Evolutionary conservation across 2,888 invertebrate genomes (phyloP).

Genomic region (Rhogogaster chlorosoma): DNA sequence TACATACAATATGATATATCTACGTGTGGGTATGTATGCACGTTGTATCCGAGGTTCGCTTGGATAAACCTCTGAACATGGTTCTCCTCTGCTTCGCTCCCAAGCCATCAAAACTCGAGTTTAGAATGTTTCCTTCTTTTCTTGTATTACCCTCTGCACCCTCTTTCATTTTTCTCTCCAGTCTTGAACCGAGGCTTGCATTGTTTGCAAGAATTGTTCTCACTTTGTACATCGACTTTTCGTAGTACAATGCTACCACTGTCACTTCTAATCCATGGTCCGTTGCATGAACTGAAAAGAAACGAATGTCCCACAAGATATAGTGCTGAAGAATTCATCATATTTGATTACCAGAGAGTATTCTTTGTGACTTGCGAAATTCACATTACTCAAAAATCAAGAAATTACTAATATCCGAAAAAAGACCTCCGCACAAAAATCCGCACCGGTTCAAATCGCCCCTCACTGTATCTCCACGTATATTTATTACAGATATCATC

Average conservation of each 20-base stretch:
- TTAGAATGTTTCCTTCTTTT: constrained; percentile 15
- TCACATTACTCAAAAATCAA: not conserved
- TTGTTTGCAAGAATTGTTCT: constrained; percentile 34
- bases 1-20: not conserved
- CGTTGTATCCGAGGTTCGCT: not conserved
- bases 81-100: constrained; percentile 10
- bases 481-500: constrained; percentile 9
- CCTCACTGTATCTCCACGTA: not conserved
- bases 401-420: not conserved
- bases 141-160: not conserved
- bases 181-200: constrained; percentile 23
- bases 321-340: not conserved
- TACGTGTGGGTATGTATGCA: not conserved
- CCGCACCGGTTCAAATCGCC: not conserved
- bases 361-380: no score
- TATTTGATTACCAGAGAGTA: not conserved
- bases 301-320: not conserved
- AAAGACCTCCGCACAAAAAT: not conserved
- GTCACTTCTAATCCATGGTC: constrained; percentile 10
- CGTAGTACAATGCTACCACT: not conserved
- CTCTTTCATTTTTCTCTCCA: constrained; percentile 10
- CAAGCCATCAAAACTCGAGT: constrained; percentile 21
- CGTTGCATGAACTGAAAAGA: not conserved
- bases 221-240: constrained; percentile 25
- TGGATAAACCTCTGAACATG: not conserved